phyloP scores from a whole-genome alignment of 2,797 vertebrate genomes.

The Macrochelys suwanniensis region DNA sequence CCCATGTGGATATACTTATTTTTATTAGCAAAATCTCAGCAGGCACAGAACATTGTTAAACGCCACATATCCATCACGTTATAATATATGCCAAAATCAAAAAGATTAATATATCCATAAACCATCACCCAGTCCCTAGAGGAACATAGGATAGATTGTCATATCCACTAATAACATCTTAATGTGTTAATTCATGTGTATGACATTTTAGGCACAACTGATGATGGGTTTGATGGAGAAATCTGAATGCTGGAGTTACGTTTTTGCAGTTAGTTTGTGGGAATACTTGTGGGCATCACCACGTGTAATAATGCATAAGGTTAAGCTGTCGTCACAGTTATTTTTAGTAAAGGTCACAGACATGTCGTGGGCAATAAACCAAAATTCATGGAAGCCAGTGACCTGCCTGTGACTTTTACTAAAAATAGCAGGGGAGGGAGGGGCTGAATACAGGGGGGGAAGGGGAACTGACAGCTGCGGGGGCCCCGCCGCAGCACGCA shows the following conservation, averaged over 20 bases:
- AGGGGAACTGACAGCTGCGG: too few species aligned
- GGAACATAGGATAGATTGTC: slow-evolving; percentile 25
- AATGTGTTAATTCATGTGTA: slow-evolving; percentile 39
- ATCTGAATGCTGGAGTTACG: not conserved
- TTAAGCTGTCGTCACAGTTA: too few species aligned
- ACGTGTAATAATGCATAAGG: not conserved
- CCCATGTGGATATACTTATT: not conserved
- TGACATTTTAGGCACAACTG: not conserved
- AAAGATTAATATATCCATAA: slow-evolving; percentile 57
- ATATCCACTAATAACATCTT: slow-evolving; percentile 59
- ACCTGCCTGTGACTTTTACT: too few species aligned
- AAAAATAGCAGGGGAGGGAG: too few species aligned
- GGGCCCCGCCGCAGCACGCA: too few species aligned
- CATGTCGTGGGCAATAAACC: too few species aligned
- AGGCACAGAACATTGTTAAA: slow-evolving; percentile 14
- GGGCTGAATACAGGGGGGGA: too few species aligned
- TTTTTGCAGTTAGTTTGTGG: not conserved
- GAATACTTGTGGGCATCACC: not conserved
- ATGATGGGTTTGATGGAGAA: not conserved
- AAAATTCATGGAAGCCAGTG: too few species aligned
- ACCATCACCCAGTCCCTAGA: slow-evolving; percentile 34
- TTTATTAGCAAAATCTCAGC: not conserved
- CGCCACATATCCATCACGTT: slow-evolving; percentile 38
- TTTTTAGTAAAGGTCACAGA: too few species aligned
- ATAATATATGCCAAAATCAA: slow-evolving; percentile 50